phyloP scores from a whole-genome alignment of 2,888 invertebrate genomes.

The Drosophila rubida region DNA sequence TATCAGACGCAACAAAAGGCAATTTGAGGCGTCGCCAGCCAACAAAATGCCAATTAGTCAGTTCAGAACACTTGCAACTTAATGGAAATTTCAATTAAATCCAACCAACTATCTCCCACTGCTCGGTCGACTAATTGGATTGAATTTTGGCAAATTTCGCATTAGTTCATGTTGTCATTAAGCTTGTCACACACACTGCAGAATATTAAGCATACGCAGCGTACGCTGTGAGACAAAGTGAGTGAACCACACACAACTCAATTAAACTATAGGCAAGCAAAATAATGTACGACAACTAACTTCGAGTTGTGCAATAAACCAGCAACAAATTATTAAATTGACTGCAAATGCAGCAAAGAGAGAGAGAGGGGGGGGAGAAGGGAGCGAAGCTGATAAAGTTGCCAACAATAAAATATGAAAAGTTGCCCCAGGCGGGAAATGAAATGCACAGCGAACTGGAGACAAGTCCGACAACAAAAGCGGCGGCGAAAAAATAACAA shows the following conservation, averaged over 20 bases:
- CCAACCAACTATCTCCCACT: not conserved
- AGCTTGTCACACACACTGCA: conserved; percentile 18
- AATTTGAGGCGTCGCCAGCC: conserved; percentile 16
- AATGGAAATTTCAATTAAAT: conserved; percentile 55
- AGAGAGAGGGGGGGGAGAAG: conserved; percentile 11
- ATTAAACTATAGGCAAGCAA: conserved; percentile 20
- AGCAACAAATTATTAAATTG: conserved; percentile 65
- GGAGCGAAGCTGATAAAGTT: conserved; percentile 44
- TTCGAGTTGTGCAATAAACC: conserved; percentile 25
- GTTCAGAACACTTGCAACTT: conserved; percentile 17
- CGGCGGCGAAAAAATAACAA: not conserved
- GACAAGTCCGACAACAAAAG: conserved; percentile 33
- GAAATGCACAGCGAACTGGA: conserved; percentile 57
- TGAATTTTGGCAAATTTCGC: conserved; percentile 41
- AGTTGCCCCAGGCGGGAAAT: conserved; percentile 54
- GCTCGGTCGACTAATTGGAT: conserved; percentile 47
- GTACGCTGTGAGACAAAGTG: conserved; percentile 20
- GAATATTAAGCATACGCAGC: conserved; percentile 55
- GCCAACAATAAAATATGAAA: conserved; percentile 62
- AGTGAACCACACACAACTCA: conserved; percentile 5
- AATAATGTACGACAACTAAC: not conserved
- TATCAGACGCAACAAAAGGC: not conserved
- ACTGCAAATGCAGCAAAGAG: conserved; percentile 43
- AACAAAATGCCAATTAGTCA: conserved; percentile 18
- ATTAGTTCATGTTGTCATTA: conserved; percentile 40